Percentiles rank a stretch among this genome's conserved stretches.
Conservation (phyloP, 2,888 invertebrate species). For the Polymixis lichenea region DNA sequence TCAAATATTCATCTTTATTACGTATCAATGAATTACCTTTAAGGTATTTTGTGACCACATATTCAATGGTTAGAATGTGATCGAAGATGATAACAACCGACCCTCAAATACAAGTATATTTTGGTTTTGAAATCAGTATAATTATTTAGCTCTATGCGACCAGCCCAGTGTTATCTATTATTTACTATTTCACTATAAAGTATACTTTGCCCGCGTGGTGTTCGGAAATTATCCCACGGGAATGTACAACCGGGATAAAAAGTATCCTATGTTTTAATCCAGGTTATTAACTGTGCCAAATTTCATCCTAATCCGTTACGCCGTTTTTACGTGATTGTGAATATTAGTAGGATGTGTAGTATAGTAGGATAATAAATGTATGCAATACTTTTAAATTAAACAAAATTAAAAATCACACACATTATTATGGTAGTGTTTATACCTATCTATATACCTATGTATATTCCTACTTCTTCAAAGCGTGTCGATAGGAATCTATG, state of each 20-base stretch:
- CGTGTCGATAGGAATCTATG: too few relatives aligned
- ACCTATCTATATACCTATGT: neutral
- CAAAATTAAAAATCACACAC: neutral
- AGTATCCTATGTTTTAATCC: too few relatives aligned
- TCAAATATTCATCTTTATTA: conserved; percentile 62
- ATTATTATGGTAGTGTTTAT: neutral
- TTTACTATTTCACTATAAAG: too few relatives aligned
- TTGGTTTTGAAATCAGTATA: neutral
- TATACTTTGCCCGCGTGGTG: too few relatives aligned
- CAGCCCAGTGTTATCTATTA: neutral
- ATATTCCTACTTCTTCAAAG: too few relatives aligned
- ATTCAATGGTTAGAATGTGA: neutral
- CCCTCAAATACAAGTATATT: neutral
- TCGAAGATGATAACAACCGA: too few relatives aligned
- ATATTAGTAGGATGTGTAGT: too few relatives aligned
- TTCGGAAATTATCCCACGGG: too few relatives aligned
- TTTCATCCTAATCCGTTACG: too few relatives aligned
- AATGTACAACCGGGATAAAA: too few relatives aligned
- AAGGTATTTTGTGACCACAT: conserved; percentile 2
- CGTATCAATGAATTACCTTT: conserved; percentile 23
- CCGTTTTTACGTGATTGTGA: too few relatives aligned
- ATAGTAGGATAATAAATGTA: neutral
- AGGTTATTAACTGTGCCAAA: too few relatives aligned
- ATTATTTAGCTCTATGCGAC: neutral
- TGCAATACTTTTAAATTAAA: neutral